A percentile compares a stretch with the other conserved stretches of the same genome.
phyloP scores from a whole-genome alignment of 2,797 vertebrate genomes.

The Pipistrellus nathusii region DNA sequence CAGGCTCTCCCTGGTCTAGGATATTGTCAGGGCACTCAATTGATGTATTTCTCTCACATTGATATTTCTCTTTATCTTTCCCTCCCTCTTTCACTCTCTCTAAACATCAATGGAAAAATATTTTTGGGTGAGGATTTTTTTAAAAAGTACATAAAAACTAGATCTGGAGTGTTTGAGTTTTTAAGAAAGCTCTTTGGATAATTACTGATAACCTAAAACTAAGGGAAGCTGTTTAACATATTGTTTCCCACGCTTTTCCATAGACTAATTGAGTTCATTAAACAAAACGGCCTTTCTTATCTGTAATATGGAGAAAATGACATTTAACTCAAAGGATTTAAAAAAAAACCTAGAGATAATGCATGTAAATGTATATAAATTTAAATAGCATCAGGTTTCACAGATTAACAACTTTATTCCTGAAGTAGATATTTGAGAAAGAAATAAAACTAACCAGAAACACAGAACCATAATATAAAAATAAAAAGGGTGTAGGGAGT shows the following conservation, averaged over 20 bases:
- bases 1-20: too few relatives aligned
- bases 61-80: too few relatives aligned
- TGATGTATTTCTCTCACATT: too few relatives aligned
- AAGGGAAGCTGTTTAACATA: background rate
- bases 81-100: too few relatives aligned
- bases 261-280: background rate
- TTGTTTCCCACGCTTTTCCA: background rate
- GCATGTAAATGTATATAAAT: background rate
- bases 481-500: background rate
- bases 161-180: background rate
- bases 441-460: constrained; percentile 2
- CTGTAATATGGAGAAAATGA: constrained; percentile 37
- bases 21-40: too few relatives aligned
- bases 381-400: constrained; percentile 22
- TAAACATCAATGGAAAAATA: too few relatives aligned
- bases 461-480: background rate
- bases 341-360: constrained; percentile 52
- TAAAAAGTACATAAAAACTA: background rate
- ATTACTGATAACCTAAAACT: background rate
- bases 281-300: constrained; percentile 31
- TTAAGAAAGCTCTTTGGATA: background rate
- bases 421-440: constrained; percentile 49
- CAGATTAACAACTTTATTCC: constrained; percentile 46
- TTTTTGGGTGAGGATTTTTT: too few relatives aligned
- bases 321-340: background rate